Evolutionary conservation across 2,797 vertebrate genomes (phyloP).

Genomic region (Stomatorhinus walkeri): DNA sequence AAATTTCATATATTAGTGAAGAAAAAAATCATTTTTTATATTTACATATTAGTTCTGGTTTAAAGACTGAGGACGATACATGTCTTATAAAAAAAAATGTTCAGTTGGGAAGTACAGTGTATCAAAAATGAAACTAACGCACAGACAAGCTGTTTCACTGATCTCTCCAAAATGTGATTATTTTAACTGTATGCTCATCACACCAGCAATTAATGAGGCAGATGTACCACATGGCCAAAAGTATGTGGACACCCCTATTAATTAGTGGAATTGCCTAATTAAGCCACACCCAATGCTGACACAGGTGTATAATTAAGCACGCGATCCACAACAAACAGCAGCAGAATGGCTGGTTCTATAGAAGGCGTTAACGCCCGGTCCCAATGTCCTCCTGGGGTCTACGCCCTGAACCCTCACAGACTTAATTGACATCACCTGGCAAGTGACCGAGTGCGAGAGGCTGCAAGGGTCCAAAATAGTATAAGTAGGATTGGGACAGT

Average conservation of each 20-base stretch:
- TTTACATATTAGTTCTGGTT: slow-evolving; percentile 68
- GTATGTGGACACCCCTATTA: not conserved
- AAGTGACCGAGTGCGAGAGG: not conserved
- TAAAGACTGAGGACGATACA: slow-evolving; percentile 55
- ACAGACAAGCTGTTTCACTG: not conserved
- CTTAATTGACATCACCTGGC: not conserved
- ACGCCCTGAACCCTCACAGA: not conserved
- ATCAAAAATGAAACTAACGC: slow-evolving; percentile 48
- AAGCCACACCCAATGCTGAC: not conserved
- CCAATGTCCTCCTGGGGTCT: not conserved
- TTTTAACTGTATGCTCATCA: not conserved
- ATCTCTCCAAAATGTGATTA: not conserved
- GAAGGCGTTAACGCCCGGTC: not conserved
- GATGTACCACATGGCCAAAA: not conserved
- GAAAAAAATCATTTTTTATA: slow-evolving; percentile 69
- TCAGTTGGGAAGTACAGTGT: slow-evolving; percentile 60
- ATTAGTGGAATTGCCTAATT: not conserved
- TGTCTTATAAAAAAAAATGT: slow-evolving; percentile 52
- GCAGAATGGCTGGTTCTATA: not conserved
- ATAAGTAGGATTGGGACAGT: not conserved
- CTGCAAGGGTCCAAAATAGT: not conserved
- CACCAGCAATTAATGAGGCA: not conserved
- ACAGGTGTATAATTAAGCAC: not conserved
- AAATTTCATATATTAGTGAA: slow-evolving; percentile 76
- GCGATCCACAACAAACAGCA: not conserved